These are phyloP conservation scores for Psilopsiagon aymara DNA, from an alignment of 2,113 vertebrate genomes.

Conservation along the genomic window DNA sequence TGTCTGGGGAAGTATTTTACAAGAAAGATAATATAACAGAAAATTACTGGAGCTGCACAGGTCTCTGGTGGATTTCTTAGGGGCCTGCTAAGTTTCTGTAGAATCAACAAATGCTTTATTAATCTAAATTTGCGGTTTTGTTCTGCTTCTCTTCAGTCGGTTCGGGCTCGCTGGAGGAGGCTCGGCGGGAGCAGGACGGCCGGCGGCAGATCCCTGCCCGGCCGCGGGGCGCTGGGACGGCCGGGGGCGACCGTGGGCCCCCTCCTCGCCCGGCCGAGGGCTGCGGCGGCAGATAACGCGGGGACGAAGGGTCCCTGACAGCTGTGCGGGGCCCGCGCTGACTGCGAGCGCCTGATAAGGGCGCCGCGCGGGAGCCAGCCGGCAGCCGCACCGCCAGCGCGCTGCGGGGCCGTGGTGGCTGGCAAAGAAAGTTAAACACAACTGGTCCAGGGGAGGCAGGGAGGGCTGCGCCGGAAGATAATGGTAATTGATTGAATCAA, in stretches of 20 bases:
- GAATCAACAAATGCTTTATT: slow-evolving; percentile 88
- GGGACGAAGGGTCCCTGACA: slow-evolving; percentile 81
- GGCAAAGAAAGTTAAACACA: slow-evolving; percentile 82
- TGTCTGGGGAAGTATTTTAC: slow-evolving; percentile 85
- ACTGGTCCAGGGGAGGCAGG: slow-evolving; percentile 69
- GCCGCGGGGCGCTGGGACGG: neutral
- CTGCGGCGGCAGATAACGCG: slow-evolving; percentile 91
- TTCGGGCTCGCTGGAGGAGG: slow-evolving; percentile 77
- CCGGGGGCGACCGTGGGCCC: slow-evolving; percentile 56
- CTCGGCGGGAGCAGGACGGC: slow-evolving; percentile 67
- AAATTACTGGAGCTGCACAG: slow-evolving; percentile 83
- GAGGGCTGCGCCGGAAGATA: slow-evolving; percentile 81
- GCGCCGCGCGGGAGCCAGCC: slow-evolving; percentile 80
- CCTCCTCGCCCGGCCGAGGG: slow-evolving; percentile 84
- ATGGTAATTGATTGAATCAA: slow-evolving; percentile 86
- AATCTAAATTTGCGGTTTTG: slow-evolving; percentile 86
- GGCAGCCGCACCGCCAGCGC: slow-evolving; percentile 74
- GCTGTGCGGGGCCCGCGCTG: slow-evolving; percentile 83
- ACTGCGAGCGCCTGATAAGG: slow-evolving; percentile 94
- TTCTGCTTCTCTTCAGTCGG: slow-evolving; percentile 79
- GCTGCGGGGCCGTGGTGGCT: slow-evolving; percentile 75
- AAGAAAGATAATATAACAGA: slow-evolving; percentile 86
- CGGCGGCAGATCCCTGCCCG: neutral
- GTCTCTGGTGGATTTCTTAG: slow-evolving; percentile 83
- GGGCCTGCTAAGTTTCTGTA: slow-evolving; percentile 85